These are phyloP conservation scores for Chionodraco myersi DNA, from an alignment of 2,113 vertebrate genomes.

Conservation along the genomic window DNA sequence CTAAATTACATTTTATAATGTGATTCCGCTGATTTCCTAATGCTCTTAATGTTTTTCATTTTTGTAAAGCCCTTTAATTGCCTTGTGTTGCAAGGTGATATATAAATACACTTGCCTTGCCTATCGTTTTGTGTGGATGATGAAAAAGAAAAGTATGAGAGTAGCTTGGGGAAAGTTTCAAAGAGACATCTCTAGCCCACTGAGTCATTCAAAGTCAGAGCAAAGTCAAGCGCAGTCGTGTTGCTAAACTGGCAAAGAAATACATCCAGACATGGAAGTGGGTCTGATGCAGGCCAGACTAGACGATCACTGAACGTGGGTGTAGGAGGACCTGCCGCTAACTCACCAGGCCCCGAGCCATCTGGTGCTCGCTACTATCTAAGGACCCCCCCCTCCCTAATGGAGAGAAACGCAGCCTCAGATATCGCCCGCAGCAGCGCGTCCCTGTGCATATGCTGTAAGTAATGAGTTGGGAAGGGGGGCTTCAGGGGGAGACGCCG, in stretches of 20 bases:
- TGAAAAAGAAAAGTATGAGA: slow-evolving; percentile 8
- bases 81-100: too few relatives aligned
- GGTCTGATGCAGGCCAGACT: slow-evolving; percentile 40
- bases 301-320: too few relatives aligned
- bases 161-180: slow-evolving; percentile 22
- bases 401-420: slow-evolving; percentile 9
- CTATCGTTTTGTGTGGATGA: neutral
- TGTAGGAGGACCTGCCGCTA: slow-evolving; percentile 34
- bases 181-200: slow-evolving; percentile 26
- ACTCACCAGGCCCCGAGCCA: slow-evolving; percentile 27
- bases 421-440: slow-evolving; percentile 13
- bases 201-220: slow-evolving; percentile 65
- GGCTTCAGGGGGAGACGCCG: slow-evolving; percentile 20
- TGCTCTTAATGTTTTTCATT: too few relatives aligned
- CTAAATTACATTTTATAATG: too few relatives aligned
- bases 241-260: slow-evolving; percentile 39
- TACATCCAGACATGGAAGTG: slow-evolving; percentile 40
- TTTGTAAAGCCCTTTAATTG: too few relatives aligned
- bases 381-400: slow-evolving; percentile 11
- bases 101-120: too few relatives aligned
- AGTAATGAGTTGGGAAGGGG: slow-evolving; percentile 17
- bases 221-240: slow-evolving; percentile 66
- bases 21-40: too few relatives aligned
- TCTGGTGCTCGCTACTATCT: slow-evolving; percentile 47
- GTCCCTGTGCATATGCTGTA: slow-evolving; percentile 16